Evolutionary conservation across 2,797 vertebrate species (phyloP), one percentile per base, ranked within the genome.

Genomic region (Philypnodon macrostomus): DNA sequence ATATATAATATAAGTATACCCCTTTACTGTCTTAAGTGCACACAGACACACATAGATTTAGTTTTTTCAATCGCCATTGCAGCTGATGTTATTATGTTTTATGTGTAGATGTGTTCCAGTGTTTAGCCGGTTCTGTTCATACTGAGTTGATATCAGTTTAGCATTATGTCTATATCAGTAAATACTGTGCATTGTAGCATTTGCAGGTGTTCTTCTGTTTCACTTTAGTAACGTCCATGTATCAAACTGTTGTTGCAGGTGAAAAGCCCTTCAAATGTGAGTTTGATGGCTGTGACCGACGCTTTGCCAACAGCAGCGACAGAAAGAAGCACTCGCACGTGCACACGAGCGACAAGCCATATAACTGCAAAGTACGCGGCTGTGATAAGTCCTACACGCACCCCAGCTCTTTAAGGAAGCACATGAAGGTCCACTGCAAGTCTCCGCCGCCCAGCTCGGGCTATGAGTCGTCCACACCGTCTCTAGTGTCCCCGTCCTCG

Each of bases 331-430:
- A 98, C 77, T 97, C 94, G 7, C 96, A 98, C 81, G 96, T 98
- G 73, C 96, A 98, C 89, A 98, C 96, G 66, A 95, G 94, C 80
- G 95, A 98, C 87, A 98, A 98, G 77, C 96, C 96, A n/a, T 98
- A 98, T 87, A 95, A 94, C 88, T 98, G 96, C 88, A 98, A 98
- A 91, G 94, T 98, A 84, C 88, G 95, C 85, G 96, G 96, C 84
- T 98, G 96, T 77, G 95, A 97, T 87, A 98, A 98, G 85, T 98
- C 95, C 58, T 98, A 98, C 91, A 98, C 96, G 23, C 96, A 98
- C 85, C 96, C 96, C 59, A 98, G 96, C 84, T 98, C 96, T 48
- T 81, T 98, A 87, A 87, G 96, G 75, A 98, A 98, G 83, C 95
- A 97, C 85, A 97, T 98, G 95, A 98, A 98, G 84, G 95, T 96